Evolutionary conservation across 2,888 invertebrate genomes (phyloP).

Genomic region (Gandaritis pyraliata): DNA sequence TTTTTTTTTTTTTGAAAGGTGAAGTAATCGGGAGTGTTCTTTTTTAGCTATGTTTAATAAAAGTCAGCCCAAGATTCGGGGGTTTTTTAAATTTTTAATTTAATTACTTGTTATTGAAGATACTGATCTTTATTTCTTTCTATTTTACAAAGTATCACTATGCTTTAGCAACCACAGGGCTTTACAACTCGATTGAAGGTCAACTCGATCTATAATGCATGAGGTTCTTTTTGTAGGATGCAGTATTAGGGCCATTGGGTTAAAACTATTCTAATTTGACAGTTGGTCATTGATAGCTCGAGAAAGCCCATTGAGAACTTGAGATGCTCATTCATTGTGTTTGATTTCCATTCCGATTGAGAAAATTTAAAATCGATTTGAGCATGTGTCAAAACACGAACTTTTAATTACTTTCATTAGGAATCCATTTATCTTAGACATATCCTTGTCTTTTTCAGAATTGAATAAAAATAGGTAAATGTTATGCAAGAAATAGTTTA

Average conservation of each 20-base stretch:
- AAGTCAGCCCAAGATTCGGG: no score
- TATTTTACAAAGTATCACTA: neutral
- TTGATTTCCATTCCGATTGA: neutral
- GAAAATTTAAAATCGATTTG: neutral
- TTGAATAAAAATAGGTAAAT: no score
- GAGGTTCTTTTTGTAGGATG: constrained; percentile 42
- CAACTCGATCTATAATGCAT: constrained; percentile 38
- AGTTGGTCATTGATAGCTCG: constrained; percentile 29
- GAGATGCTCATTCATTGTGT: constrained; percentile 12
- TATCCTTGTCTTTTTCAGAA: no score
- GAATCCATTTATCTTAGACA: no score
- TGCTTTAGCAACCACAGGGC: constrained; percentile 9
- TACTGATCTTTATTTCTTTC: neutral
- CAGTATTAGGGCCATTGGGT: constrained; percentile 37
- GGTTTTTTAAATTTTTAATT: no score
- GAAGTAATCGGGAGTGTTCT: no score
- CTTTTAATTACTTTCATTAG: no score
- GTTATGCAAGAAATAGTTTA: no score
- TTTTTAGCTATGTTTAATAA: no score
- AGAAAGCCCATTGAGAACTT: constrained; percentile 25
- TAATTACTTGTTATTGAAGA: no score
- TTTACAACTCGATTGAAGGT: constrained; percentile 26
- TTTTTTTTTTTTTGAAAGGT: no score
- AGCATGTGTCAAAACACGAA: no score
- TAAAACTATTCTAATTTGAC: constrained; percentile 31